Conservation (phyloP, 2,113 vertebrate genomes). For the Aptenodytes patagonicus region DNA sequence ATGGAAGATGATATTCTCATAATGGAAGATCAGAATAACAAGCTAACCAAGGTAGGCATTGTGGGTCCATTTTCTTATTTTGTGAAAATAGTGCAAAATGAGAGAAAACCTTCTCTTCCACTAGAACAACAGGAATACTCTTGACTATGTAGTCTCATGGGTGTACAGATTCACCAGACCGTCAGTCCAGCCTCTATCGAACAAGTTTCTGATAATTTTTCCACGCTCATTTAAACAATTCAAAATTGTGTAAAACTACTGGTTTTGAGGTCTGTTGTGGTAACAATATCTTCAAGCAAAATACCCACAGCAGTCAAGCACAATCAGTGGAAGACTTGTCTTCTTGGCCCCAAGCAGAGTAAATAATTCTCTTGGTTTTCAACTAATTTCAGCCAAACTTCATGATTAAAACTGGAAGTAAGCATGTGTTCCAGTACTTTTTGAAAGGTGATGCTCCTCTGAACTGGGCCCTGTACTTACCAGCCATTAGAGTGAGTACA, state of each 20-base stretch:
- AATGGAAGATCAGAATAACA: constrained; percentile 93
- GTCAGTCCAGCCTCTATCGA: background rate
- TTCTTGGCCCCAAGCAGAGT: background rate
- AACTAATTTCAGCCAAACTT: background rate
- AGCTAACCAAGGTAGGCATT: constrained; percentile 82
- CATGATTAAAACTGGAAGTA: background rate
- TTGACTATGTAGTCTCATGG: no score
- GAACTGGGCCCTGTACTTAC: background rate
- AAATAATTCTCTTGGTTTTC: background rate
- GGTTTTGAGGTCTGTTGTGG: background rate
- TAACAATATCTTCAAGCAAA: background rate
- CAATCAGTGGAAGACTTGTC: background rate
- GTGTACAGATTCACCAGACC: background rate
- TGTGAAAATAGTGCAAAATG: background rate
- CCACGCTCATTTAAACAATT: background rate
- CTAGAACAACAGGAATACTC: background rate
- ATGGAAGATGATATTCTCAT: constrained; percentile 90
- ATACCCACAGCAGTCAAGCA: background rate
- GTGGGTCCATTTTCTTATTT: background rate
- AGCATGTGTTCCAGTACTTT: background rate
- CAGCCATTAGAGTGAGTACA: background rate
- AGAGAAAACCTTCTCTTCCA: background rate
- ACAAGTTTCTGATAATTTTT: background rate
- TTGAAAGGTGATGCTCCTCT: background rate
- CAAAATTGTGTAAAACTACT: background rate